Base-by-base conservation (phyloP, 2,113 vertebrate species). In the Mormyrus lacerda region DNA sequence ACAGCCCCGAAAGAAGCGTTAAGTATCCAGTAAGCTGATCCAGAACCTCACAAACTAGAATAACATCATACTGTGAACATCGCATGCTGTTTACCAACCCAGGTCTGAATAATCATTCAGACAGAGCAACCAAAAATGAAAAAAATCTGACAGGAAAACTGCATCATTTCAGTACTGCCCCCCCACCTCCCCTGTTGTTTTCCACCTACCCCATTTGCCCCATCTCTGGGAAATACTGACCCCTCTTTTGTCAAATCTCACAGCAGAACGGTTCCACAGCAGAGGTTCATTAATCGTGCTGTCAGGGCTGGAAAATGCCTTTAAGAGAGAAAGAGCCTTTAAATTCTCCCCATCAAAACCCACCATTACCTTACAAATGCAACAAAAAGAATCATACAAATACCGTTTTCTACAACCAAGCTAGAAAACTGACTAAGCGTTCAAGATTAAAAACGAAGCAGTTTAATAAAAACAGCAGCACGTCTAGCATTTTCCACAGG, bases 291-390 rank as follows among this genome's bases (percentile, higher is more conserved):
- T 85, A 79, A 79, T 79, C 47, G 47, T 48, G 19, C 44, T 85
- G 47, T 55, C 31, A 87, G n/a, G n/a, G 31, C 27, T 55, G 85
- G 48, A 17, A 87, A 87, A 21, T 53, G 50, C 48, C 48, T 53
- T 53, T 55, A 87, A 21, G n/a, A 21, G 85, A 88, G 91, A 91
- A 89, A 92, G 92, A 92, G 89, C 83, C 73, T 51, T 50, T 82
- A 48, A 88, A 51, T 31, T 76, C 61, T 39, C 69, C 45, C 45
- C 48, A 11, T 88, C 24, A 21, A 88, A 79, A 50, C 27, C 35
- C 69, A 88, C 44, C 19, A 82, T 44, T 44, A 55, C 31, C 88
- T 82, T 83, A 76, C 24, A 79, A 88, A 89, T 82, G 17, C 73
- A 83, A 82, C 73, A 82, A n/a, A n/a, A 83, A 89, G 19, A 50